Percentiles rank a stretch among this genome's conserved stretches.
Conservation (phyloP, 2,797 vertebrate genomes). For the Bucorvus abyssinicus region DNA sequence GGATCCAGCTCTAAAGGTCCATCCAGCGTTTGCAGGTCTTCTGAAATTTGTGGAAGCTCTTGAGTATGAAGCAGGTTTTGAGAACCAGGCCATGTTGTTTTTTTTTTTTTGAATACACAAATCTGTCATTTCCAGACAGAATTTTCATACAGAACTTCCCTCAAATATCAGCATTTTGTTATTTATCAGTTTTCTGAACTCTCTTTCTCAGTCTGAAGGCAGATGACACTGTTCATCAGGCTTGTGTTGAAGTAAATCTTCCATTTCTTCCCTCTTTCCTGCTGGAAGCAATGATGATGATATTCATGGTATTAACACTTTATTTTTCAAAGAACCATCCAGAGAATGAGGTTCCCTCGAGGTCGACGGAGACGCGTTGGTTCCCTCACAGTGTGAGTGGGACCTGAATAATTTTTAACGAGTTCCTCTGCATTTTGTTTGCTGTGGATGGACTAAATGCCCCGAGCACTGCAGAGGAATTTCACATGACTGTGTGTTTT, state of each 20-base stretch:
- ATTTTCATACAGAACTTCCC: neutral
- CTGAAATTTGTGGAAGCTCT: neutral
- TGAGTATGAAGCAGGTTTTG: neutral
- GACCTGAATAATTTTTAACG: neutral
- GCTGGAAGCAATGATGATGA: neutral
- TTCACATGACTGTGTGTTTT: neutral
- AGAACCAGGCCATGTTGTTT: neutral
- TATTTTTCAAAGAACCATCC: neutral
- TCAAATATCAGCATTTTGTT: neutral
- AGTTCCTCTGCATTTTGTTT: neutral
- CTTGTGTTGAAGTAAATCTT: neutral
- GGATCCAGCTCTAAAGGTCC: neutral
- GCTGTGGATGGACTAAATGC: neutral
- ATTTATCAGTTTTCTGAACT: neutral
- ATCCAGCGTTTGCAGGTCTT: neutral
- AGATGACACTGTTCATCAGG: neutral
- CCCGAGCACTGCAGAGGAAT: neutral
- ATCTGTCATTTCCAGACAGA: neutral
- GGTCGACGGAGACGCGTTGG: accelerated
- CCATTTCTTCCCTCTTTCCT: neutral
- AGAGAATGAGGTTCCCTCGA: neutral
- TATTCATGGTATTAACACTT: neutral
- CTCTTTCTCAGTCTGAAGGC: neutral
- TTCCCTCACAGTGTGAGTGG: neutral
- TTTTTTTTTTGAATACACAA: neutral